A percentile compares a stretch with the other conserved stretches of the same genome.
Conservation (phyloP, 2,113 vertebrate genomes). For the Entomyzon cyanotis region DNA sequence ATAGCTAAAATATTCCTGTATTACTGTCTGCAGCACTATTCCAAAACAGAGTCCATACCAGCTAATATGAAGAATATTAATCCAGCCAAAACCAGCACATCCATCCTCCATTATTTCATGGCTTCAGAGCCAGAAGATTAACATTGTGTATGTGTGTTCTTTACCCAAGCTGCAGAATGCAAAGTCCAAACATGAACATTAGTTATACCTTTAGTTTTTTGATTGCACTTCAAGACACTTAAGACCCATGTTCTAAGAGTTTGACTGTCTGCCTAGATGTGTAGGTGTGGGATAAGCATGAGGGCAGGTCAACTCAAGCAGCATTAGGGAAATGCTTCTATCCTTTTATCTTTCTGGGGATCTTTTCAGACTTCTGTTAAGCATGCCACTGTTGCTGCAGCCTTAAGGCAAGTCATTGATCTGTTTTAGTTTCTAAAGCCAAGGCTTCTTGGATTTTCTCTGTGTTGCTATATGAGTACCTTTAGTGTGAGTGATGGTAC, state of each 20-base stretch:
- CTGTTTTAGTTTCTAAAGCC: not conserved
- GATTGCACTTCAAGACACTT: not conserved
- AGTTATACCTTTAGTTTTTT: not conserved
- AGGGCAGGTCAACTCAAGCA: not conserved
- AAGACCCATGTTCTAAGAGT: not conserved
- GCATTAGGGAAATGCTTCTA: not conserved
- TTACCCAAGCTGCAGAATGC: not conserved
- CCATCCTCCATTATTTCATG: not conserved
- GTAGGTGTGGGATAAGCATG: not conserved
- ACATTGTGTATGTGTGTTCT: accelerated
- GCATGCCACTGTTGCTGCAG: not conserved
- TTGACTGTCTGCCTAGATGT: not conserved
- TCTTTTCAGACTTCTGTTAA: not conserved
- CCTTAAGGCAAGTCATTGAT: not conserved
- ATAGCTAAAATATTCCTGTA: not conserved
- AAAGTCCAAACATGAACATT: not conserved
- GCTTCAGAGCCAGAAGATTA: not conserved
- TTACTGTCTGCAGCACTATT: not conserved
- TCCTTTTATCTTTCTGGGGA: not conserved
- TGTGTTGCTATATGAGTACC: not conserved
- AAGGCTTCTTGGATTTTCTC: not conserved
- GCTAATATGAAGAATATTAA: not conserved
- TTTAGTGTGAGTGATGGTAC: not conserved
- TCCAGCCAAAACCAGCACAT: not conserved
- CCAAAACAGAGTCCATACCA: not conserved